Evolutionary conservation across 2,113 vertebrate species (phyloP).

Genomic region (Lasiurus cinereus): DNA sequence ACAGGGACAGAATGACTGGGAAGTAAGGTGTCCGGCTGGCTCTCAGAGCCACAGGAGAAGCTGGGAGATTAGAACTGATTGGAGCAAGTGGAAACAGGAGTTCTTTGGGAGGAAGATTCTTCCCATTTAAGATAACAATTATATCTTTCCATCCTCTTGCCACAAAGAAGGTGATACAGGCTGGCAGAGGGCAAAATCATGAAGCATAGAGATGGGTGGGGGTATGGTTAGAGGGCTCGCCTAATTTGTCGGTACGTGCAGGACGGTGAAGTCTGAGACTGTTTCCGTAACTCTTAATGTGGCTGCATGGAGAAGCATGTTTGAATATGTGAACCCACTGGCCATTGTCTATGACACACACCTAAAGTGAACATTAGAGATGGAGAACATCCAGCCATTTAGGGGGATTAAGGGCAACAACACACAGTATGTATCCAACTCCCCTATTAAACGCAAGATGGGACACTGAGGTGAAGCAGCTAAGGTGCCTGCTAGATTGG

Average conservation of each 20-base stretch:
- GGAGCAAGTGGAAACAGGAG: not conserved
- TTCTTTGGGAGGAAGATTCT: slow-evolving; percentile 18
- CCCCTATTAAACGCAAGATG: not conserved
- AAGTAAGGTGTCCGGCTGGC: not conserved
- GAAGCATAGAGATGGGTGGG: not conserved
- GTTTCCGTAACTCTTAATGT: not conserved
- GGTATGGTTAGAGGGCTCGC: not conserved
- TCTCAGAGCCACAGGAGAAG: not conserved
- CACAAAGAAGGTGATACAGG: not conserved
- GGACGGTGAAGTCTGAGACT: not conserved
- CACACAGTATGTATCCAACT: not conserved
- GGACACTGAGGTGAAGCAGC: not conserved
- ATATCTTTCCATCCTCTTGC: not conserved
- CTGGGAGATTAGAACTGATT: not conserved
- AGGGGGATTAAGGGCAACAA: not conserved
- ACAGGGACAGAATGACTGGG: not conserved
- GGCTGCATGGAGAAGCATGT: not conserved
- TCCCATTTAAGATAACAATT: not conserved
- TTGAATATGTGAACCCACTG: not conserved
- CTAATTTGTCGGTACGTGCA: not conserved
- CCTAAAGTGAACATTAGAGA: slow-evolving; percentile 24
- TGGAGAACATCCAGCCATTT: not conserved
- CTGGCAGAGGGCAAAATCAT: not conserved
- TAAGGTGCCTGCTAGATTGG: not conserved
- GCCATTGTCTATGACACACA: not conserved